Evolutionary conservation across 2,113 vertebrate species (phyloP), one percentile per base, ranked within the genome.

Genomic region (Eolophus roseicapilla): DNA sequence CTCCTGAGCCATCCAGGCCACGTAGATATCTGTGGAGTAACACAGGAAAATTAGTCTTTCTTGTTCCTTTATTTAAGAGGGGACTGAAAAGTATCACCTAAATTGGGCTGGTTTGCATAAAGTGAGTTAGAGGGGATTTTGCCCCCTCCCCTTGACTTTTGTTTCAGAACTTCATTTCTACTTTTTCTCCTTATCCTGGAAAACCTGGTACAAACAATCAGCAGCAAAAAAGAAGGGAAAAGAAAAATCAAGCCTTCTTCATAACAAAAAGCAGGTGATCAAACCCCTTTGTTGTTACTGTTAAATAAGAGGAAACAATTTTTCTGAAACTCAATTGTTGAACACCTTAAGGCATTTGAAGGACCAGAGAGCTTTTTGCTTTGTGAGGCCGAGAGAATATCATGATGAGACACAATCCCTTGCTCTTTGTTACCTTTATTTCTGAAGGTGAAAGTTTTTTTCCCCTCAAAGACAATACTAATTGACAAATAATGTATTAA

Each of bases 1-100:
- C 25, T 53, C 89, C 96, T 99, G 99, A 96, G 99, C 99, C 82
- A 99, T 98, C 99, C 99, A 99, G 67, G 97, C 98, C 14, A 98
- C 86, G 31, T 99, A 99, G 92, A 99, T 99, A 94, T 99, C 99
- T 99, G 97, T 74, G 59, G 55, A 95, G 93, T 46, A 88, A 78
- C 69, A 97, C 4, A 75, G 70, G 46, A 49, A 46, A 95, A 69
- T 91, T 24, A 96, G 47, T 60, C 39, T 75, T 60, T 62, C 33
- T 11, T 3, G 1, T 68, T 79, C n/a, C 33, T 79, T 57, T 69
- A 69, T 74, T 81, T 41, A 70, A 82, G 35, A 62, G 33, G 1
- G 47, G 20, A 79, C 29, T 50, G n/a, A 70, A 90, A 73, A 96
- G n/a, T 19, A 57, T 69, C 10, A 33, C 35, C 20, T 86, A 55